These are phyloP conservation scores for Mechanitis mazaeus DNA, from an alignment of 2,888 invertebrate genomes.

Conservation along the genomic window DNA sequence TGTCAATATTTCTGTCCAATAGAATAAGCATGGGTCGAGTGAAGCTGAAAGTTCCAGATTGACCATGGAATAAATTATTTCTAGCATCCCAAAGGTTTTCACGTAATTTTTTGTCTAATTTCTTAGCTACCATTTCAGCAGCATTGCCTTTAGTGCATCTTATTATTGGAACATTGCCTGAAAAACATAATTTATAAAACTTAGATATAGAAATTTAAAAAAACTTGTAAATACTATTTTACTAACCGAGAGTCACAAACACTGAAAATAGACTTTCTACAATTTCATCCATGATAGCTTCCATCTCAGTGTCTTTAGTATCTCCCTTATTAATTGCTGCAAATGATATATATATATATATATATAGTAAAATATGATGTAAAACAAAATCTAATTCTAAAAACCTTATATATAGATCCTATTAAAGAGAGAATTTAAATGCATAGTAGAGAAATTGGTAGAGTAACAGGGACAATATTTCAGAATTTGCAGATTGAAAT, in stretches of 20 bases:
- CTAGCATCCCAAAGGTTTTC: slow-evolving; percentile 98
- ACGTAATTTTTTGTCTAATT: slow-evolving; percentile 96
- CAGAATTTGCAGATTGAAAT: no score
- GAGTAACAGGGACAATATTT: no score
- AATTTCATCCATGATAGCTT: slow-evolving; percentile 92
- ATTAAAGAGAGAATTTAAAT: no score
- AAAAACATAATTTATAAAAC: slow-evolving; percentile 27
- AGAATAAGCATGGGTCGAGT: slow-evolving; percentile 95
- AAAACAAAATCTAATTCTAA: no score
- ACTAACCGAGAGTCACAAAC: slow-evolving; percentile 94
- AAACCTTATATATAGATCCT: no score
- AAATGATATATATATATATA: slow-evolving; percentile 34
- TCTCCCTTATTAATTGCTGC: slow-evolving; percentile 94
- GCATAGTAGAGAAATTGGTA: no score
- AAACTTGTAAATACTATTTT: background rate
- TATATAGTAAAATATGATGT: background rate
- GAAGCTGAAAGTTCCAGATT: slow-evolving; percentile 87
- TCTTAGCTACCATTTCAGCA: slow-evolving; percentile 98
- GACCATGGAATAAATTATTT: slow-evolving; percentile 94
- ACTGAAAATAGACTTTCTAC: slow-evolving; percentile 98
- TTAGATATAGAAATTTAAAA: slow-evolving; percentile 3
- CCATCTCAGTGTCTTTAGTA: slow-evolving; percentile 97
- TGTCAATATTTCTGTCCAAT: slow-evolving; percentile 94
- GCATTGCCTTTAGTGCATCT: slow-evolving; percentile 96
- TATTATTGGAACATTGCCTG: slow-evolving; percentile 91